phyloP scores from a whole-genome alignment of 2,888 invertebrate genomes.

The Eupsilia transversa region DNA sequence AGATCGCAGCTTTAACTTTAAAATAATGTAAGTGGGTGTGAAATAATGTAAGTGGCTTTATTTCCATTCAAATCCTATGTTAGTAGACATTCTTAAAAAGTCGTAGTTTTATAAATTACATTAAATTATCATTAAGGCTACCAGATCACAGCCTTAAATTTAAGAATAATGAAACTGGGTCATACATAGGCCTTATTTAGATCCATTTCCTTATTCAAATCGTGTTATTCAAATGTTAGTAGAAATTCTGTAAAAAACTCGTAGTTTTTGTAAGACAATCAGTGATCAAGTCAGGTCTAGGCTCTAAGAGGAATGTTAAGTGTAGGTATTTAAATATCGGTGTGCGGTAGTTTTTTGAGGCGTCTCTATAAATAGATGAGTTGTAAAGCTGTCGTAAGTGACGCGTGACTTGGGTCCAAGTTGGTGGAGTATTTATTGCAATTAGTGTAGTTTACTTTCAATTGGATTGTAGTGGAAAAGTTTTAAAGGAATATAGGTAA shows the following conservation, averaged over 20 bases:
- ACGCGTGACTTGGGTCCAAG: slow-evolving; percentile 62
- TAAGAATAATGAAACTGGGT: slow-evolving; percentile 43
- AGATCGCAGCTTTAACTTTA: slow-evolving; percentile 11
- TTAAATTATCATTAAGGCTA: too few relatives aligned
- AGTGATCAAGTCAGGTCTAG: slow-evolving; percentile 42
- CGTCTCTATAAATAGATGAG: slow-evolving; percentile 62
- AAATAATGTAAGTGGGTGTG: slow-evolving; percentile 26
- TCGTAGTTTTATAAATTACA: too few relatives aligned
- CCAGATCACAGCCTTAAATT: slow-evolving; percentile 1
- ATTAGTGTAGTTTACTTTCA: slow-evolving; percentile 49
- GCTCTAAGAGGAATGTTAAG: slow-evolving; percentile 52
- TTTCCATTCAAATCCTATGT: slow-evolving; percentile 7
- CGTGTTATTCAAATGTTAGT: too few relatives aligned
- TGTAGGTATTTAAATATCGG: slow-evolving; percentile 53
- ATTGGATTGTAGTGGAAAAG: not conserved
- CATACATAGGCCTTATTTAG: not conserved
- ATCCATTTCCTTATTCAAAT: slow-evolving; percentile 10
- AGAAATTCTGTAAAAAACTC: slow-evolving; percentile 14
- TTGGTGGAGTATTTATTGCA: slow-evolving; percentile 35
- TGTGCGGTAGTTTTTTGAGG: slow-evolving; percentile 48
- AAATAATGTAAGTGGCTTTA: slow-evolving; percentile 45
- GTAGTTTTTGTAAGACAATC: slow-evolving; percentile 26
- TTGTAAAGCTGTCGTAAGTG: slow-evolving; percentile 62
- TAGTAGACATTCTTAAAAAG: not conserved
- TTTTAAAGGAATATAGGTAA: too few relatives aligned